Evolutionary conservation across 1,140 invertebrate species (phyloP), one percentile per base, ranked within the genome.

Genomic region (Camponotus floridanus): DNA sequence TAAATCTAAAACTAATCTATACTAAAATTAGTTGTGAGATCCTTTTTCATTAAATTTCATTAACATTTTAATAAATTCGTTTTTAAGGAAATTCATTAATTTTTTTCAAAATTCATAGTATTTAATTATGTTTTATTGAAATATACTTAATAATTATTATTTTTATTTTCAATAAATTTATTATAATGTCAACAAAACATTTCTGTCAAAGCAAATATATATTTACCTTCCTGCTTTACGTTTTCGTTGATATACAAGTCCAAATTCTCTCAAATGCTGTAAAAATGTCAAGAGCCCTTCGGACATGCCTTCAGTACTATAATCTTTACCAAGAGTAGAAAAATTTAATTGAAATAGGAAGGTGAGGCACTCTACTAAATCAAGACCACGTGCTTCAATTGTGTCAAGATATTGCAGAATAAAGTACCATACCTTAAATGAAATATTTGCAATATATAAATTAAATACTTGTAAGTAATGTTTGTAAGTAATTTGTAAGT

Each of bases 281-380:
- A 99, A 94, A 93, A 99, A 99, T 59, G 97, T 97, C 78, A 98
- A 95, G 93, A 99, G 97, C 67, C 97, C 97, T 91, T 98, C 97
- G 92, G 96, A 98, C 97, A 99, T 98, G 13, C 98, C 98, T 93
- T 99, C 98, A 13, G 98, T 99, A 91, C 98, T 99, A 92, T 99
- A 99, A 95, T 99, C 98, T 96, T 98, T 99, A 74, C 99, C 99
- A 36, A 99, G 96, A 0, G 98, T 99, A 68, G 98, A 98, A 95
- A 99, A 99, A 95, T 98, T 99, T 65, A 99, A 96, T 96, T 99
- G 98, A 93, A 99, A 99, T 7, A 99, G 94, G 94, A 99, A 99
- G 18, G 98, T 98, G 13, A 99, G 95, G 95, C 98, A 99, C 93
- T 99, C 98, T 0, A 98, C 98, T 7, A 99, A 96, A 93, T 98